Conservation (phyloP, 2,888 invertebrate genomes). For the Portevinia maculata region DNA sequence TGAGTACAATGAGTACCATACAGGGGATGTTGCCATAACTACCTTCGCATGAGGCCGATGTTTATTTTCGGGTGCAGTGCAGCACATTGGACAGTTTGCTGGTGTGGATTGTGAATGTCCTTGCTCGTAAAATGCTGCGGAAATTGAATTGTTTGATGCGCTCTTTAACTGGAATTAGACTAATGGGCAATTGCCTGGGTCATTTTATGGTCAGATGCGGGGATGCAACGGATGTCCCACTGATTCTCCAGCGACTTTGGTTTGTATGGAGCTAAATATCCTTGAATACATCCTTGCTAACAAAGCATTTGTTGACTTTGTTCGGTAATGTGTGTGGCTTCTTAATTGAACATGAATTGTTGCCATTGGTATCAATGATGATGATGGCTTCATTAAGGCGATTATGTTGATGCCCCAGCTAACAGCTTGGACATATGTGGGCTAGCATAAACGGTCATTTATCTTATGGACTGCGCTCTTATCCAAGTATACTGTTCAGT, state of each 20-base stretch:
- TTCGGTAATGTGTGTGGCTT: slow-evolving; percentile 59
- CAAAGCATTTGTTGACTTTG: slow-evolving; percentile 66
- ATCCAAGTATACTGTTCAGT: slow-evolving; percentile 47
- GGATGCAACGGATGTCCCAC: slow-evolving; percentile 52
- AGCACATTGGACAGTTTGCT: slow-evolving; percentile 48
- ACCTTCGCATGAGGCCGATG: slow-evolving; percentile 41
- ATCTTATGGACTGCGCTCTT: slow-evolving; percentile 51
- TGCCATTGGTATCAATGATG: slow-evolving; percentile 61
- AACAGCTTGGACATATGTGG: slow-evolving; percentile 62
- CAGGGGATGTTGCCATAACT: slow-evolving; percentile 20
- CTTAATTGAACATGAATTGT: slow-evolving; percentile 68
- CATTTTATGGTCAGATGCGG: slow-evolving; percentile 75
- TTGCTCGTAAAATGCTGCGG: slow-evolving; percentile 35
- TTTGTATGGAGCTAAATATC: slow-evolving; percentile 28
- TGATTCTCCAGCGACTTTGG: slow-evolving; percentile 39
- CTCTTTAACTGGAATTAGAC: slow-evolving; percentile 62
- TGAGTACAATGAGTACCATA: slow-evolving; percentile 47
- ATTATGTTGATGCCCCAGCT: slow-evolving; percentile 55
- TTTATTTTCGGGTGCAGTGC: slow-evolving; percentile 55
- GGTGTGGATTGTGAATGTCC: slow-evolving; percentile 59
- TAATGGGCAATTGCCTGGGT: slow-evolving; percentile 75
- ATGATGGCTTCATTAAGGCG: slow-evolving; percentile 72
- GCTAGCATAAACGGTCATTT: slow-evolving; percentile 69
- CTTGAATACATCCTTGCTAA: slow-evolving; percentile 35
- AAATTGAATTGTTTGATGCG: slow-evolving; percentile 70